These are phyloP conservation scores for Alcedo atthis DNA, from an alignment of 2,797 vertebrate species.

Conservation along the genomic window DNA sequence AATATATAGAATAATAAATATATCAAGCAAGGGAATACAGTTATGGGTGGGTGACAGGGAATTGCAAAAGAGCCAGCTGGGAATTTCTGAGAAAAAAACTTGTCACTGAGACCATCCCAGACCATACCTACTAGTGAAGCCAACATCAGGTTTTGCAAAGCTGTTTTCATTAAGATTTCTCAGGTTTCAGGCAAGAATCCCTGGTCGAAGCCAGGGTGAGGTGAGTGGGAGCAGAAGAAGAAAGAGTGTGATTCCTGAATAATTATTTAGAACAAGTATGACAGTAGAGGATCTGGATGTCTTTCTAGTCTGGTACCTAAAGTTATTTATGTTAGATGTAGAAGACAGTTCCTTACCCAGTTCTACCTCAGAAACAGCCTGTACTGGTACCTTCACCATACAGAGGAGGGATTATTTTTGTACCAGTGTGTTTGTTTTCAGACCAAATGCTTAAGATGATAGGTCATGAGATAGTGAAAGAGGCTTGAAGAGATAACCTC, in stretches of 20 bases:
- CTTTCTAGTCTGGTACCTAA: not conserved
- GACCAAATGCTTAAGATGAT: not conserved
- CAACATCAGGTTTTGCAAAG: not conserved
- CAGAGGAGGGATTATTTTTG: not conserved
- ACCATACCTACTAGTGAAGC: not conserved
- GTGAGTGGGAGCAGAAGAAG: not conserved
- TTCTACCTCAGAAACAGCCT: not conserved
- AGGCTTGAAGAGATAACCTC: constrained; percentile 2
- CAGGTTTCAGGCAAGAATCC: not conserved
- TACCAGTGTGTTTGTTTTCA: constrained; percentile 9
- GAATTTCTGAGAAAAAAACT: not conserved
- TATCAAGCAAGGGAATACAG: not conserved
- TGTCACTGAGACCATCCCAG: not conserved
- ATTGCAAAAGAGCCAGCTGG: not conserved
- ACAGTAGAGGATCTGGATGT: not conserved
- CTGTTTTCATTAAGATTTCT: not conserved
- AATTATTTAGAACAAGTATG: not conserved
- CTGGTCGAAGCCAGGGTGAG: not conserved
- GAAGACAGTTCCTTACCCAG: not conserved
- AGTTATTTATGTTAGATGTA: not conserved
- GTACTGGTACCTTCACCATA: not conserved
- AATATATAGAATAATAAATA: not conserved
- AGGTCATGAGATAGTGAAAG: constrained; percentile 24
- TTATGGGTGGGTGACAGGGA: not conserved
- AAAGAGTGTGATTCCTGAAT: not conserved